Evolutionary conservation across 2,888 invertebrate species (phyloP).

Genomic region (Furcula furcula): DNA sequence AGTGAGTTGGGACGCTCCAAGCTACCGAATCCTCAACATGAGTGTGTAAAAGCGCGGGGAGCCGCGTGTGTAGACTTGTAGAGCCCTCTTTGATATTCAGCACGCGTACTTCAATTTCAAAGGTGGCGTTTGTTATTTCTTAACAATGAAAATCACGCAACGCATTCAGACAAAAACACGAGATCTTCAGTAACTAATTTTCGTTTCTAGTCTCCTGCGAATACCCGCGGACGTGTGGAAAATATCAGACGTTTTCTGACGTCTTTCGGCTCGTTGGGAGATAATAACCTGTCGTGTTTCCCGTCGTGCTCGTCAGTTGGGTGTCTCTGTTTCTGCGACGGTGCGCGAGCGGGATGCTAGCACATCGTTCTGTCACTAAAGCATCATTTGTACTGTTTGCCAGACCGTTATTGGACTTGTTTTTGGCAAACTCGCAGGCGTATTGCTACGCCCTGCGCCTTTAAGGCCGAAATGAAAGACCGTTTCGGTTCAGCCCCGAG

Average conservation of each 20-base stretch:
- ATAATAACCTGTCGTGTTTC: constrained; percentile 79
- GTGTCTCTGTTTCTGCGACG: constrained; percentile 41
- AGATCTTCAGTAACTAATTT: constrained; percentile 79
- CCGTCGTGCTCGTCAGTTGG: constrained; percentile 63
- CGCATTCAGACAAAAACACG: constrained; percentile 70
- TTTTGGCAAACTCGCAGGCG: constrained; percentile 72
- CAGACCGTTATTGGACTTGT: constrained; percentile 77
- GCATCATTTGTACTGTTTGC: constrained; percentile 78
- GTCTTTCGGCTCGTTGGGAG: constrained; percentile 67
- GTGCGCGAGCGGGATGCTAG: constrained; percentile 46
- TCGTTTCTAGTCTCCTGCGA: constrained; percentile 74
- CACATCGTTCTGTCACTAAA: constrained; percentile 72
- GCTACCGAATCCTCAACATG: constrained; percentile 20
- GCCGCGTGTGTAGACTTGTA: constrained; percentile 37
- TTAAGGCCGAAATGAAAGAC: constrained; percentile 68
- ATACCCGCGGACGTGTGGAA: constrained; percentile 78
- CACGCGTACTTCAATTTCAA: constrained; percentile 72
- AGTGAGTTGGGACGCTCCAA: constrained; percentile 11
- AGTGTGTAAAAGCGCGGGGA: constrained; percentile 24
- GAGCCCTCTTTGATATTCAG: constrained; percentile 62
- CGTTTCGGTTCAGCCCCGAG: constrained; percentile 61
- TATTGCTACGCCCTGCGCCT: constrained; percentile 63
- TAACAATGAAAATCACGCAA: constrained; percentile 79
- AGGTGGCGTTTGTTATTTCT: constrained; percentile 72
- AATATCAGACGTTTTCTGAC: constrained; percentile 72